Evolutionary conservation across 2,888 invertebrate genomes (phyloP).

Genomic region (Caenorhabditis macrosperma): DNA sequence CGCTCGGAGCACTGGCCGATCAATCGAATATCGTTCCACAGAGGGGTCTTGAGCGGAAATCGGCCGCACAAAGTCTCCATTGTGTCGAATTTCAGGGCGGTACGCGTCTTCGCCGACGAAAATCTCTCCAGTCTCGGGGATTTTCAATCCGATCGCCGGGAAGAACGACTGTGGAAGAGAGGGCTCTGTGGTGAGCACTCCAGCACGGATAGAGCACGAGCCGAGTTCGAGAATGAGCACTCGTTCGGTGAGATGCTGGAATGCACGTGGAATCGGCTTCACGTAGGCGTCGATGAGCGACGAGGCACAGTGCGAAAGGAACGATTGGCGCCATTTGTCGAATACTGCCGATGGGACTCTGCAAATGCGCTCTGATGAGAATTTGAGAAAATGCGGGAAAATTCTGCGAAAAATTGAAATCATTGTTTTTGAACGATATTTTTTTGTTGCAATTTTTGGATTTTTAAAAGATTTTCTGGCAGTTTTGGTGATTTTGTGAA

Average conservation of each 20-base stretch:
- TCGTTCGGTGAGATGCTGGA: conserved; percentile 75
- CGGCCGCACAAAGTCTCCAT: conserved; percentile 81
- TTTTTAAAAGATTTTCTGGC: not conserved
- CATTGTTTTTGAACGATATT: too few species aligned
- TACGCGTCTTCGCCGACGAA: conserved; percentile 76
- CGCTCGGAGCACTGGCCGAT: conserved; percentile 82
- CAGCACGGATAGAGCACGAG: conserved; percentile 83
- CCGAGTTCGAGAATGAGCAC: conserved; percentile 84
- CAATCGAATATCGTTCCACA: conserved; percentile 82
- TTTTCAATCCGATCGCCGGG: conserved; percentile 81
- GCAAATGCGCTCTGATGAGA: conserved; percentile 17
- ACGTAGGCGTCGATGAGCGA: conserved; percentile 82
- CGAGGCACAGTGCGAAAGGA: conserved; percentile 82
- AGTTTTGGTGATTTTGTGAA: too few species aligned
- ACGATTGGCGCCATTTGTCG: conserved; percentile 82
- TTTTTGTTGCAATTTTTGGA: too few species aligned
- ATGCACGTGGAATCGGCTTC: conserved; percentile 81
- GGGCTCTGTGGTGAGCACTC: conserved; percentile 81
- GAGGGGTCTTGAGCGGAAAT: conserved; percentile 82
- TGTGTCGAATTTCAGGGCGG: conserved; percentile 78
- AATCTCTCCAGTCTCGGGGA: conserved; percentile 66
- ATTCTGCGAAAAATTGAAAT: not conserved
- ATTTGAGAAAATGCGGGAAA: too few species aligned
- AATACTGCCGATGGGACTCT: conserved; percentile 76
- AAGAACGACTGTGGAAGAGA: conserved; percentile 84